phyloP scores from a whole-genome alignment of 1,140 invertebrate species.

The Drosophila baimaii region DNA sequence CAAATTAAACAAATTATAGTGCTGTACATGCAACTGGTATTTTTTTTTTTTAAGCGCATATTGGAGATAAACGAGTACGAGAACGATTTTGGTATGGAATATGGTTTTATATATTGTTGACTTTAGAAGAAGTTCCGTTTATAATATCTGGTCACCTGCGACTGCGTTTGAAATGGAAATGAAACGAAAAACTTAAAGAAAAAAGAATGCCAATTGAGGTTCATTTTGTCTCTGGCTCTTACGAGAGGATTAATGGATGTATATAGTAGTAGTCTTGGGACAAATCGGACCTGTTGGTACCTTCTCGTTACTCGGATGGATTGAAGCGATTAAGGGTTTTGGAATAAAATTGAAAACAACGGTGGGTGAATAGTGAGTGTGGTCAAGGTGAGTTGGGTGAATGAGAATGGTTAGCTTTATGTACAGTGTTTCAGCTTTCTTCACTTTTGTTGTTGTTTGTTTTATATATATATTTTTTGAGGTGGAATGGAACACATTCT shows the following conservation, averaged over 20 bases:
- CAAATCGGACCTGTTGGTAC: neutral
- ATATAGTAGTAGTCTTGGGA: neutral
- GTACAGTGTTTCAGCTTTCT: conserved; percentile 50
- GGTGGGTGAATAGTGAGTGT: conserved; percentile 41
- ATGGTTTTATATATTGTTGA: conserved; percentile 24
- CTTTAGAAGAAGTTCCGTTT: conserved; percentile 6
- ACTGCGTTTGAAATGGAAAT: conserved; percentile 27
- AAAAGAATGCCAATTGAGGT: conserved; percentile 3
- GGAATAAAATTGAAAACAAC: conserved; percentile 21
- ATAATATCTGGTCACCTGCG: neutral
- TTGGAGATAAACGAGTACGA: conserved; percentile 54
- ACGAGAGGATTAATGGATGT: neutral
- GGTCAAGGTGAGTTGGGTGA: conserved; percentile 42
- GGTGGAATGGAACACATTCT: conserved; percentile 24
- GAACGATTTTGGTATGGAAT: conserved; percentile 43
- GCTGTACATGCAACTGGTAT: conserved; percentile 74
- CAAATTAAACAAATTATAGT: conserved; percentile 64
- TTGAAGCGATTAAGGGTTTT: conserved; percentile 12
- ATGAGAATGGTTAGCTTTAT: conserved; percentile 47
- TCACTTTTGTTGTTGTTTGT: neutral
- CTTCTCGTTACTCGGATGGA: conserved; percentile 11
- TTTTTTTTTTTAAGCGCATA: conserved; percentile 57
- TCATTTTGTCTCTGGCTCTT: neutral
- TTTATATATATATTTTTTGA: neutral
- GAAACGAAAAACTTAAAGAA: conserved; percentile 1